Conservation (phyloP, 2,113 vertebrate species). For the Casuarius casuarius region DNA sequence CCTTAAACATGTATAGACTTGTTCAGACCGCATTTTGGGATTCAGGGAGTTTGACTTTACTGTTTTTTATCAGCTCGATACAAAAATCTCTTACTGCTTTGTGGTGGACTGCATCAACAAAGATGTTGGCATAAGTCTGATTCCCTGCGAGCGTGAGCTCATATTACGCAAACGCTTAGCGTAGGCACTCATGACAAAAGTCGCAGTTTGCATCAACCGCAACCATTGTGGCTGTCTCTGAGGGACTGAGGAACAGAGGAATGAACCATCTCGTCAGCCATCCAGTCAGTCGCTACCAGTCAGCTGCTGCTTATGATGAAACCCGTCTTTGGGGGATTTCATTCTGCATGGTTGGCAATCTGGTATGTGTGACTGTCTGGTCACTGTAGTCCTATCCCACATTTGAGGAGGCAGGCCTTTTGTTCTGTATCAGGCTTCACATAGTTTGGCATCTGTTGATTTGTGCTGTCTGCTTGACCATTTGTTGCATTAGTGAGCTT, state of each 20-base stretch:
- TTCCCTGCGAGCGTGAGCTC: neutral
- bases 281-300: neutral
- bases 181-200: neutral
- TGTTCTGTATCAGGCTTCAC: constrained; percentile 46
- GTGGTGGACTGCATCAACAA: neutral
- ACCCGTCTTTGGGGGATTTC: neutral
- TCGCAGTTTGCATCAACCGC: neutral
- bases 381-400: neutral
- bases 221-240: neutral
- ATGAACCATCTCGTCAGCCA: neutral
- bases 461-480: constrained; percentile 21
- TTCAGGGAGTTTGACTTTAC: neutral
- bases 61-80: neutral
- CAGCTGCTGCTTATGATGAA: constrained; percentile 62
- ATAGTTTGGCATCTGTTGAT: constrained; percentile 42
- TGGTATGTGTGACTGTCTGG: constrained; percentile 63
- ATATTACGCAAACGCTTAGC: neutral
- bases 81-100: neutral
- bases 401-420: constrained; percentile 37
- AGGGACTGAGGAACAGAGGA: neutral
- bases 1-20: neutral
- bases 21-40: accelerated
- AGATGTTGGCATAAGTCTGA: neutral
- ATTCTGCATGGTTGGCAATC: constrained; percentile 40
- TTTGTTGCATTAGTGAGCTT: neutral